phyloP scores from a whole-genome alignment of 2,797 vertebrate species.

The Lemur catta region DNA sequence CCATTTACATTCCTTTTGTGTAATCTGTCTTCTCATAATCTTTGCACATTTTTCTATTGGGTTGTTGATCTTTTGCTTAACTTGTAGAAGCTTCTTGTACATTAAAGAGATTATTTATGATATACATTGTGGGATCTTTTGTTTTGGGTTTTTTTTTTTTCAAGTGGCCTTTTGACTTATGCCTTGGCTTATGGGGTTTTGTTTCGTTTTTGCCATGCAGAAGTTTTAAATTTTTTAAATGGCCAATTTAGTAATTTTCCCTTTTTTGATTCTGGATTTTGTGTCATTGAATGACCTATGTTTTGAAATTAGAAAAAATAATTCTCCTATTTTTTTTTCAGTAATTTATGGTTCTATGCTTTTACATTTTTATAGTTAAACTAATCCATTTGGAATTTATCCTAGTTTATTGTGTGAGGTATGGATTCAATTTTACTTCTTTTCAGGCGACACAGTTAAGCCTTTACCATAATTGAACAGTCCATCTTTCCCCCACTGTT shows the following conservation, averaged over 20 bases:
- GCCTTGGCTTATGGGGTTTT: neutral
- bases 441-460: neutral
- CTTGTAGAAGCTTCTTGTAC: neutral
- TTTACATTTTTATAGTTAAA: neutral
- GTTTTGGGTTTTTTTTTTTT: neutral
- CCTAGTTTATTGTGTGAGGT: neutral
- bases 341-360: neutral
- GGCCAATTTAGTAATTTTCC: neutral
- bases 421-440: neutral
- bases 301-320: neutral
- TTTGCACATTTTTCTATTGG: neutral
- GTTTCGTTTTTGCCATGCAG: neutral
- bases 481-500: neutral
- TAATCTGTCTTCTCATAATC: neutral
- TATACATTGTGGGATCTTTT: neutral
- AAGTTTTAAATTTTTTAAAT: conserved; percentile 1
- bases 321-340: neutral
- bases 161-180: neutral
- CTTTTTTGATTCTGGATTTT: neutral
- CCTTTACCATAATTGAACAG: neutral
- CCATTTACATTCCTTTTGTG: neutral
- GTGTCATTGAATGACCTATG: neutral
- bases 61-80: conserved; percentile 7
- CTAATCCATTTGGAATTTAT: conserved; percentile 14
- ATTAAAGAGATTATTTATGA: neutral